Conservation (phyloP, 2,888 invertebrate species). For the Callimorpha dominula region DNA sequence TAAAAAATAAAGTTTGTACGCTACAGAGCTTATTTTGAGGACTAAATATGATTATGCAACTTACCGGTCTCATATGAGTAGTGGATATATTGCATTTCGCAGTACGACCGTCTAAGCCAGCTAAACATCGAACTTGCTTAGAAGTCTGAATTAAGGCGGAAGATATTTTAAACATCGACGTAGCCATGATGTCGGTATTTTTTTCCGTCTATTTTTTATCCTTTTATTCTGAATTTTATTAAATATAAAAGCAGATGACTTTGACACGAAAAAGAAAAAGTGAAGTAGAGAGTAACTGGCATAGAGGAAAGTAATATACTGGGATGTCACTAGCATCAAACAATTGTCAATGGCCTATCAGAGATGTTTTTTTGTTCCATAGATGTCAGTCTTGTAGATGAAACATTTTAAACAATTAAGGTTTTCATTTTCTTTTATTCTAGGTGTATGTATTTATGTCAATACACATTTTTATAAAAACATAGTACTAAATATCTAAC, state of each 20-base stretch:
- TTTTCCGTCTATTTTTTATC: neutral
- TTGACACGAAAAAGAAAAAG: slow-evolving; percentile 5
- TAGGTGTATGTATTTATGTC: too few relatives aligned
- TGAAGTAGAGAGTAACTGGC: neutral
- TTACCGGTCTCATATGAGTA: slow-evolving; percentile 76
- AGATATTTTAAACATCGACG: slow-evolving; percentile 75
- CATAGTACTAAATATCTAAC: too few relatives aligned
- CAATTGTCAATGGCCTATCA: too few relatives aligned
- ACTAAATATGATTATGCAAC: slow-evolving; percentile 76
- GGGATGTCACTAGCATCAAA: too few relatives aligned
- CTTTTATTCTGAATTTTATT: too few relatives aligned
- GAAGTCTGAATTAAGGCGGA: slow-evolving; percentile 65
- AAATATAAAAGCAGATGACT: neutral
- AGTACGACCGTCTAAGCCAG: slow-evolving; percentile 55
- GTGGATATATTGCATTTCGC: slow-evolving; percentile 74
- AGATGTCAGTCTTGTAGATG: too few relatives aligned
- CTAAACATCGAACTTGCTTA: slow-evolving; percentile 69
- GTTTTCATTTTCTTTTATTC: too few relatives aligned
- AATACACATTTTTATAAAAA: too few relatives aligned
- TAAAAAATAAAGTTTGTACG: too few relatives aligned
- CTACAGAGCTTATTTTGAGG: neutral
- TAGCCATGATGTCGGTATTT: slow-evolving; percentile 69
- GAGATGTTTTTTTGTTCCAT: too few relatives aligned
- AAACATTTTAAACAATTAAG: too few relatives aligned
- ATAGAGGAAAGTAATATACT: too few relatives aligned